Conservation (phyloP, 2,888 invertebrate genomes). For the Eupeodes latifasciatus region DNA sequence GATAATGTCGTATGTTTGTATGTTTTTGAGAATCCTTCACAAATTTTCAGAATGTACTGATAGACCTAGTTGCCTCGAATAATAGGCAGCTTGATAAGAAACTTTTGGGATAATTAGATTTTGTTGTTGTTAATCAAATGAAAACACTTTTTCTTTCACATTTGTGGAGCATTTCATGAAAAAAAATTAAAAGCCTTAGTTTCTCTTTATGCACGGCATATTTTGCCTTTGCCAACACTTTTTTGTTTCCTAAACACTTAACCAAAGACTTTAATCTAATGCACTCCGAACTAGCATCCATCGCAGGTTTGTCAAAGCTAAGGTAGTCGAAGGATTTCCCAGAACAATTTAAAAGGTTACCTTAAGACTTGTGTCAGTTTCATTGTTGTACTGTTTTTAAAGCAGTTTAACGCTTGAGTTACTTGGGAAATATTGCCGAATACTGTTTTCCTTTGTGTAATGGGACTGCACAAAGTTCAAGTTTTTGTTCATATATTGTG, state of each 20-base stretch:
- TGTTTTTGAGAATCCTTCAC: too few species aligned
- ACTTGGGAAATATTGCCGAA: constrained; percentile 5
- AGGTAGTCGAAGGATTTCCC: constrained; percentile 2
- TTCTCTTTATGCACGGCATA: constrained; percentile 5
- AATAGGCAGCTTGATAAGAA: background rate
- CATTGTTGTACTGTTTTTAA: background rate
- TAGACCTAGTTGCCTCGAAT: constrained; percentile 18
- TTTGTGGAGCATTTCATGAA: constrained; percentile 12
- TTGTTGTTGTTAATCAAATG: constrained; percentile 20
- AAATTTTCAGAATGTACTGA: constrained; percentile 12
- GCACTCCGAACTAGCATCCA: constrained; percentile 15
- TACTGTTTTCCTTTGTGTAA: constrained; percentile 5
- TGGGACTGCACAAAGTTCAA: background rate
- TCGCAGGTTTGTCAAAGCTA: constrained; percentile 12
- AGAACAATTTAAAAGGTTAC: background rate
- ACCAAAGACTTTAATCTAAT: too few species aligned
- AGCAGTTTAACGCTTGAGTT: constrained; percentile 6
- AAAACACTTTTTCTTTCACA: background rate
- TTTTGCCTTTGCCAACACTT: constrained; percentile 7
- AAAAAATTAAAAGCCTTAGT: constrained; percentile 29
- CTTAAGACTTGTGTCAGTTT: background rate
- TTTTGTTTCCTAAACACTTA: constrained; percentile 16
- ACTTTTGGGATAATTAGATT: constrained; percentile 1
- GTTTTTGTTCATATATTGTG: constrained; percentile 4
- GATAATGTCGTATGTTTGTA: too few species aligned